phyloP scores from a whole-genome alignment of 2,797 vertebrate species.

The Sebastes itinus region DNA sequence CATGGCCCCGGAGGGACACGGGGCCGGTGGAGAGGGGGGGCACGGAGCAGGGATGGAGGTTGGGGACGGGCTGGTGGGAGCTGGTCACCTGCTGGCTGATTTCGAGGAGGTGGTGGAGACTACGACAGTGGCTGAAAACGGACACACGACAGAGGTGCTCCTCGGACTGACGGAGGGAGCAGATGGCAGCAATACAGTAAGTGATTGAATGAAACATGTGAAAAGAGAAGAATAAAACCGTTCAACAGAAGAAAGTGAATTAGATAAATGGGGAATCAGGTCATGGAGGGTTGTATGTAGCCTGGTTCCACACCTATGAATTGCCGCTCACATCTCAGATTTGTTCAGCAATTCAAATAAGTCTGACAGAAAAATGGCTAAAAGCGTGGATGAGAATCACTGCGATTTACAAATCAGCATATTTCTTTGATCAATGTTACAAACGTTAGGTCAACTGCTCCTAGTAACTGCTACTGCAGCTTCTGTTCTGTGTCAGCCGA shows the following conservation, averaged over 20 bases:
- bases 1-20: constrained; percentile 61
- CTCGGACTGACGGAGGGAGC: constrained; percentile 73
- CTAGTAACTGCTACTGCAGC: background rate
- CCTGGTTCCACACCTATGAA: background rate
- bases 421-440: background rate
- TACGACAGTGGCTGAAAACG: constrained; percentile 80
- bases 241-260: background rate
- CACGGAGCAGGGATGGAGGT: constrained; percentile 67
- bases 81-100: constrained; percentile 83
- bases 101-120: constrained; percentile 88
- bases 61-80: constrained; percentile 79
- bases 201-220: constrained; percentile 13
- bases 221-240: background rate
- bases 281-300: background rate
- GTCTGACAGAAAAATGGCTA: background rate
- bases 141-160: constrained; percentile 79
- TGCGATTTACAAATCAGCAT: background rate
- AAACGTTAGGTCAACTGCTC: background rate
- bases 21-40: constrained; percentile 44
- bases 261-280: background rate
- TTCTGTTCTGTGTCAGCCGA: background rate
- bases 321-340: background rate
- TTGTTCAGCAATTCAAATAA: background rate
- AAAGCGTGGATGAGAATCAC: background rate
- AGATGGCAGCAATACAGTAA: constrained; percentile 68